phyloP scores from a whole-genome alignment of 53 echinoderm and acorn worm species.

The Zoroaster sp. region DNA sequence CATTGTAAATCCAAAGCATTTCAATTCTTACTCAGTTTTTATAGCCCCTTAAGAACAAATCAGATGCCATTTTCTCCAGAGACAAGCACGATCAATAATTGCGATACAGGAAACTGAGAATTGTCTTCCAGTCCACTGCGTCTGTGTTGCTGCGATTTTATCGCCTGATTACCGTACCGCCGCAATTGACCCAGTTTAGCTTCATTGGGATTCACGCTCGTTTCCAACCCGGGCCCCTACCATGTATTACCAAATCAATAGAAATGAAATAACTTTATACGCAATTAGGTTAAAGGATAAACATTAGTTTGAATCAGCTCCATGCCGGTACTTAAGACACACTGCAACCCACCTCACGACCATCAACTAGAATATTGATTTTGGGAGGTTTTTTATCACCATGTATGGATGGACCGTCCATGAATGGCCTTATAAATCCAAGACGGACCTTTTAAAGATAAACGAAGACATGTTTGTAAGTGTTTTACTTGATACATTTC shows the following conservation, averaged over 20 bases:
- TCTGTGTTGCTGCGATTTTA: constrained; percentile 36
- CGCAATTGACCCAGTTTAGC: constrained; percentile 49
- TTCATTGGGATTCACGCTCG: constrained; percentile 13
- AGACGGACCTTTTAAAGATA: no score
- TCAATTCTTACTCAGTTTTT: not conserved
- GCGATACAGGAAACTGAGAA: constrained; percentile 18
- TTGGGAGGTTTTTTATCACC: not conserved
- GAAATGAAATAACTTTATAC: constrained; percentile 34
- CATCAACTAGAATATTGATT: not conserved
- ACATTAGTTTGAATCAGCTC: constrained; percentile 9
- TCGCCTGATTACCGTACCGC: constrained; percentile 36
- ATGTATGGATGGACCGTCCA: no score
- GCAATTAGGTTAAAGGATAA: constrained; percentile 34
- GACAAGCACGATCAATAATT: constrained; percentile 20
- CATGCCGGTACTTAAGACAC: not conserved
- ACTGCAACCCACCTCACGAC: not conserved
- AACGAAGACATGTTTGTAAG: no score
- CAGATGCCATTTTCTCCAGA: not conserved
- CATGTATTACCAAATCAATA: constrained; percentile 4
- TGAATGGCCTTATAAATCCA: no score
- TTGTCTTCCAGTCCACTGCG: constrained; percentile 1
- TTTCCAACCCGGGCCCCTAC: not conserved
- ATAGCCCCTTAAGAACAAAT: not conserved
- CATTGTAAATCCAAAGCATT: not conserved
- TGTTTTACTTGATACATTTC: no score